Percentiles rank a stretch among this genome's conserved stretches.
Evolutionary conservation across 2,888 invertebrate genomes (phyloP).

Genomic region (Ophraella communa): DNA sequence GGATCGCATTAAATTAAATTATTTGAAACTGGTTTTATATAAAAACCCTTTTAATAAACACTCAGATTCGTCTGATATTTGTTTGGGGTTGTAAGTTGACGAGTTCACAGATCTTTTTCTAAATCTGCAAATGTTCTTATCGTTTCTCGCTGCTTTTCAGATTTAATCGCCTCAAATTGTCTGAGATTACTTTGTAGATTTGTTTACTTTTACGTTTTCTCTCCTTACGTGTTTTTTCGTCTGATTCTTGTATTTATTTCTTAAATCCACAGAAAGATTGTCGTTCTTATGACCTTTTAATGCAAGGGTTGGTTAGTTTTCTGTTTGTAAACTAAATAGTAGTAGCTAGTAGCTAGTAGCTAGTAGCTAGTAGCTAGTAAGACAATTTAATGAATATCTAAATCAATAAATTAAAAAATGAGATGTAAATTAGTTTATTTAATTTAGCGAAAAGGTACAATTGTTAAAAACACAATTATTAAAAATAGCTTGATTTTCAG

Average conservation of each 20-base stretch:
- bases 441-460: too few species aligned
- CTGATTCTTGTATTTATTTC: background rate
- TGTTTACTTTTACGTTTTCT: background rate
- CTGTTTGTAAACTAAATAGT: background rate
- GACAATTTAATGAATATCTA: too few species aligned
- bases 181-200: background rate
- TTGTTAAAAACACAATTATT: too few species aligned
- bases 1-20: background rate
- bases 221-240: background rate
- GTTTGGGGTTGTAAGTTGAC: background rate
- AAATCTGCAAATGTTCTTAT: background rate
- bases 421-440: too few species aligned
- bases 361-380: too few species aligned
- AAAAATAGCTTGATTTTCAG: too few species aligned
- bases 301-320: background rate
- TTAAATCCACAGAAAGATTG: background rate
- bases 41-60: background rate
- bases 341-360: too few species aligned
- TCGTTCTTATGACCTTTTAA: background rate
- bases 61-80: too few species aligned
- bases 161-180: background rate
- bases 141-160: background rate
- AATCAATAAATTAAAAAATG: too few species aligned
- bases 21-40: background rate
- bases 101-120: background rate